Percentiles rank a stretch among this genome's conserved stretches.
Evolutionary conservation across 2,888 invertebrate species (phyloP).

Genomic region (Galeopsomyia nigrocyanea): DNA sequence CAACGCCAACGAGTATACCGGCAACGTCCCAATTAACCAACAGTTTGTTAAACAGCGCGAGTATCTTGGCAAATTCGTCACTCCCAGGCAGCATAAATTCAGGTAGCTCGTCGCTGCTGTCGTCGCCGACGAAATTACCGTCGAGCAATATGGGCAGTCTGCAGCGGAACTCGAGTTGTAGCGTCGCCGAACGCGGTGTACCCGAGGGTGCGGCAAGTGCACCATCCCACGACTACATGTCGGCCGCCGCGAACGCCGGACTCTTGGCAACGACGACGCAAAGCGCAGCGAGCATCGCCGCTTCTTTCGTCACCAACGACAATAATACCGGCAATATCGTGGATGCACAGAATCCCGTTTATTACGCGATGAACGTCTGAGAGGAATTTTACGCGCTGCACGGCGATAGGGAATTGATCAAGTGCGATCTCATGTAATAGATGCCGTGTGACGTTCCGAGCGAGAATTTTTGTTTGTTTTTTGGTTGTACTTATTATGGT

Average conservation of each 20-base stretch:
- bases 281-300: slow-evolving; percentile 13
- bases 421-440: slow-evolving; percentile 46
- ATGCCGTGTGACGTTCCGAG: not conserved
- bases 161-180: slow-evolving; percentile 44
- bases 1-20: slow-evolving; percentile 56
- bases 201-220: slow-evolving; percentile 83
- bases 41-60: slow-evolving; percentile 19
- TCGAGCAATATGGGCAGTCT: slow-evolving; percentile 39
- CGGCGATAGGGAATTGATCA: slow-evolving; percentile 41
- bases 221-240: slow-evolving; percentile 74
- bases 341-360: slow-evolving; percentile 71
- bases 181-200: slow-evolving; percentile 75
- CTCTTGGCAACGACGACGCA: slow-evolving; percentile 59
- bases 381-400: slow-evolving; percentile 45
- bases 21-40: slow-evolving; percentile 25
- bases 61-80: slow-evolving; percentile 34
- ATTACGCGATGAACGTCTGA: slow-evolving; percentile 92
- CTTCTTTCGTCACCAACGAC: slow-evolving; percentile 8
- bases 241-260: slow-evolving; percentile 53
- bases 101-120: slow-evolving; percentile 56
- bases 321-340: slow-evolving; percentile 64
- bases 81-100: slow-evolving; percentile 49
- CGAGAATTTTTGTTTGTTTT: too few relatives aligned
- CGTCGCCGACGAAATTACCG: slow-evolving; percentile 62
- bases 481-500: too few relatives aligned